Percentiles rank a stretch among this genome's conserved stretches.
These are phyloP conservation scores for Catonia carolina DNA, from an alignment of 2,888 invertebrate species.

Conservation along the genomic window DNA sequence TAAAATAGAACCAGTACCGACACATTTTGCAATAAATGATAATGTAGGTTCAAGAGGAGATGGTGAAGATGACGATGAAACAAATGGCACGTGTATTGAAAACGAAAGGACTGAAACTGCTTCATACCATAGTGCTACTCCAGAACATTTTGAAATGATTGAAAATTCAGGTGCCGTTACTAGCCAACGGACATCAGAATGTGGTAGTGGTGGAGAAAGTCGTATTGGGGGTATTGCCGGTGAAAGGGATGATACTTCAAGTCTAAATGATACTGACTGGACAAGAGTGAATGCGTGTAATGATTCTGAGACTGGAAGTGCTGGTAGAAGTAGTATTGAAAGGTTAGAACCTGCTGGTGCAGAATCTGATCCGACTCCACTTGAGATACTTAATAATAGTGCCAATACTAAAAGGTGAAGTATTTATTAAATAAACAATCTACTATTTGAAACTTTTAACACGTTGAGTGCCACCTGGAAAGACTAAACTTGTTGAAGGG, in stretches of 20 bases:
- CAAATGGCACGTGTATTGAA: neutral
- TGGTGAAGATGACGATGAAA: conserved; percentile 41
- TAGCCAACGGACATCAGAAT: conserved; percentile 4
- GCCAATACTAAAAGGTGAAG: conserved; percentile 19
- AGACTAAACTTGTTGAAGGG: too few species aligned
- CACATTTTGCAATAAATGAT: conserved; percentile 23
- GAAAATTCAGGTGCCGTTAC: conserved; percentile 37
- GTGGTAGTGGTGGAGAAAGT: neutral
- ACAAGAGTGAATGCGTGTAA: conserved; percentile 22
- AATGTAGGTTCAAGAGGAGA: neutral
- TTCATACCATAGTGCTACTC: conserved; percentile 44
- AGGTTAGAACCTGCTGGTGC: conserved; percentile 17
- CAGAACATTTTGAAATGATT: conserved; percentile 58
- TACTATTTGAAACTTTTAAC: too few species aligned
- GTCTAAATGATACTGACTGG: conserved; percentile 27
- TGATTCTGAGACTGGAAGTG: conserved; percentile 23
- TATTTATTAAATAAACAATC: neutral
- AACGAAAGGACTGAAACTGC: conserved; percentile 6
- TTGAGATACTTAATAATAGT: conserved; percentile 12
- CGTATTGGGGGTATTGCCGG: neutral
- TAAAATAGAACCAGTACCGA: conserved; percentile 40
- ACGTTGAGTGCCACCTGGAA: too few species aligned
- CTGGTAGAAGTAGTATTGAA: neutral
- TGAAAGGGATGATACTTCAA: conserved; percentile 20
- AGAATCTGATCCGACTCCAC: conserved; percentile 1